Conservation (phyloP, 1,140 invertebrate genomes). For the Pectinophora gossypiella region DNA sequence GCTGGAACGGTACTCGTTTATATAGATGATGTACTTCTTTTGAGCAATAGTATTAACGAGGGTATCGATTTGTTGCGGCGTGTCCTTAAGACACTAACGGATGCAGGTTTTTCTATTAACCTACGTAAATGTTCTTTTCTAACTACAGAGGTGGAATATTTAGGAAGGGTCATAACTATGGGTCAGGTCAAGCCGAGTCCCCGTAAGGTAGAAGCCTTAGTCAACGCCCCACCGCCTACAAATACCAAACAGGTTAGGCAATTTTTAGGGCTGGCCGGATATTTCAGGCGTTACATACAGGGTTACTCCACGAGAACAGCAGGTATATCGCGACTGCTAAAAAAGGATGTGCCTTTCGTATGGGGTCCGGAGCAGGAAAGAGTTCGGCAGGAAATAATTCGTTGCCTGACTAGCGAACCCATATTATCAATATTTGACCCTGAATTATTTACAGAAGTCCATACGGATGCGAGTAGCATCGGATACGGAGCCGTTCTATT, state of each 20-base stretch:
- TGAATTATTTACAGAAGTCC: constrained; percentile 8
- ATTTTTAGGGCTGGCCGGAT: neutral
- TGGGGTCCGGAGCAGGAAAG: neutral
- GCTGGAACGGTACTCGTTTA: neutral
- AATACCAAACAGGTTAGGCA: neutral
- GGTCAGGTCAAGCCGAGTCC: constrained; percentile 34
- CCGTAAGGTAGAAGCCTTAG: constrained; percentile 34
- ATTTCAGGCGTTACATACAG: neutral
- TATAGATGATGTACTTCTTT: neutral
- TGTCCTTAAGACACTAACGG: neutral
- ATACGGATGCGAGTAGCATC: constrained; percentile 29
- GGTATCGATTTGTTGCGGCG: neutral
- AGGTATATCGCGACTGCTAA: neutral
- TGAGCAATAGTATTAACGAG: neutral
- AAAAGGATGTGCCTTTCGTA: neutral
- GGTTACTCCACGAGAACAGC: neutral
- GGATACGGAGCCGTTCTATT: constrained; percentile 27
- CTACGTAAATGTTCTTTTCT: neutral
- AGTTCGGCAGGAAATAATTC: neutral
- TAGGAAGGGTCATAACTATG: constrained; percentile 28
- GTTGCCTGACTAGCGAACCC: constrained; percentile 13
- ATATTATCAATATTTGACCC: constrained; percentile 25
- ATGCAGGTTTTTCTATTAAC: neutral
- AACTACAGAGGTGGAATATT: constrained; percentile 18
- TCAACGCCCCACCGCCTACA: neutral